phyloP scores from a whole-genome alignment of 2,797 vertebrate genomes.

The Selene dorsalis region DNA sequence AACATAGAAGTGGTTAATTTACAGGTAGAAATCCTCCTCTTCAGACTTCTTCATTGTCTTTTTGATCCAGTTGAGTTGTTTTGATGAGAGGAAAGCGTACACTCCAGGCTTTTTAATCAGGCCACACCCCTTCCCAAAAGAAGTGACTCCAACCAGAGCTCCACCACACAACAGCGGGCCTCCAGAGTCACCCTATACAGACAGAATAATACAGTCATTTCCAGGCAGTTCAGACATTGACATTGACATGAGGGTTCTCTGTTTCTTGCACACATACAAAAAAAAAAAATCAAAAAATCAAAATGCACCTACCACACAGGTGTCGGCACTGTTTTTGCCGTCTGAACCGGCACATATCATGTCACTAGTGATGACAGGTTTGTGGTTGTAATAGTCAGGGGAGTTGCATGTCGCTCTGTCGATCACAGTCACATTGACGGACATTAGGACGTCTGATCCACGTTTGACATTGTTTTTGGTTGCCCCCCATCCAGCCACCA shows the following conservation, averaged over 20 bases:
- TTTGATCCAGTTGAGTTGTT: constrained; percentile 67
- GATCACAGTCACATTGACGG: constrained; percentile 75
- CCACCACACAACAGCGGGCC: constrained; percentile 74
- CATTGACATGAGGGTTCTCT: neutral
- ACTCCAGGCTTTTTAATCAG: constrained; percentile 48
- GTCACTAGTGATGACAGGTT: constrained; percentile 52
- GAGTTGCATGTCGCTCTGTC: constrained; percentile 73
- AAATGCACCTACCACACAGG: constrained; percentile 58
- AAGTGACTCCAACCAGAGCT: constrained; percentile 65
- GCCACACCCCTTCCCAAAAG: constrained; percentile 53
- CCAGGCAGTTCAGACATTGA: fast-evolving
- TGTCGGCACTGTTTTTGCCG: constrained; percentile 5
- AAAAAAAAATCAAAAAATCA: neutral
- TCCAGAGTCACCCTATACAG: constrained; percentile 79
- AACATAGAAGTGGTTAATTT: neutral
- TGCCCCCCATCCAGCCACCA: constrained; percentile 79
- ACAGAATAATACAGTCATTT: constrained; percentile 3
- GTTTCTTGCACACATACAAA: neutral
- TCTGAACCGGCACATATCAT: constrained; percentile 81
- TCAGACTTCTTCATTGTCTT: constrained; percentile 16
- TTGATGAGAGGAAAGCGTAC: constrained; percentile 60
- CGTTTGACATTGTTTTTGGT: fast-evolving
- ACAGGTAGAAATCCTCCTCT: neutral
- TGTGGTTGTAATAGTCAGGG: constrained; percentile 50
- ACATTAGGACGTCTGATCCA: constrained; percentile 71